Evolutionary conservation across 1,140 invertebrate species (phyloP), one percentile per base, ranked within the genome.

Genomic region (Zaprionus africanus): DNA sequence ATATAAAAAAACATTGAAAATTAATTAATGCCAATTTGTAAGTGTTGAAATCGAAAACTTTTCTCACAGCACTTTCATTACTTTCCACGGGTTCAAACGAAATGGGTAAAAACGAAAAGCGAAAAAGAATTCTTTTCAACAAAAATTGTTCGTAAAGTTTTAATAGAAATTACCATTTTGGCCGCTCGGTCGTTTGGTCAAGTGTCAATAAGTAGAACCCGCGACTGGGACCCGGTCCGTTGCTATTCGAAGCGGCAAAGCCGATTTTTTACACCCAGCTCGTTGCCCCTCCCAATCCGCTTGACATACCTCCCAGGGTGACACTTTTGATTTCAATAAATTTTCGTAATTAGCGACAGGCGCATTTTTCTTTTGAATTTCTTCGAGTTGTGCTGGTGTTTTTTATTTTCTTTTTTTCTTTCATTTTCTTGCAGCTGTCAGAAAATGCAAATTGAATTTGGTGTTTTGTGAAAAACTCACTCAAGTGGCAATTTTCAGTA

Each of bases 21-120:
- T 87, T 87, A 87, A 87, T 87, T 87, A 87, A 88, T 81, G 84
- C 84, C 84, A 88, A 87, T 87, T 87, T 87, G 84, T 88, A 87
- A 84, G 84, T 81, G 76, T 67, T 81, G 81, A 87, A 87, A 87
- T 87, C 85, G 84, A 87, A 87, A 87, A 87, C 81, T 87, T 86
- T 87, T 88, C 53, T 71, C 60, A 57, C 58, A 72, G 76, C 69
- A 82, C 80, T 83, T 87, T 87, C 80, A 83, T 83, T 87, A 78
- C 80, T 69, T 68, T 62, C 60, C 60, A 34, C 38, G 78, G 68
- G 72, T 84, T 84, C 78, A 84, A 86, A 88, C 78, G 68, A 80
- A 83, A 67, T 88, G 73, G 68, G 66, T 68, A 62, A 62, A 87
- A 87, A 81, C 65, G 43, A 78, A 63, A 76, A 64, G 7, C 31